Conservation (phyloP, 1,140 invertebrate genomes). For the Lepidurus packardi region DNA sequence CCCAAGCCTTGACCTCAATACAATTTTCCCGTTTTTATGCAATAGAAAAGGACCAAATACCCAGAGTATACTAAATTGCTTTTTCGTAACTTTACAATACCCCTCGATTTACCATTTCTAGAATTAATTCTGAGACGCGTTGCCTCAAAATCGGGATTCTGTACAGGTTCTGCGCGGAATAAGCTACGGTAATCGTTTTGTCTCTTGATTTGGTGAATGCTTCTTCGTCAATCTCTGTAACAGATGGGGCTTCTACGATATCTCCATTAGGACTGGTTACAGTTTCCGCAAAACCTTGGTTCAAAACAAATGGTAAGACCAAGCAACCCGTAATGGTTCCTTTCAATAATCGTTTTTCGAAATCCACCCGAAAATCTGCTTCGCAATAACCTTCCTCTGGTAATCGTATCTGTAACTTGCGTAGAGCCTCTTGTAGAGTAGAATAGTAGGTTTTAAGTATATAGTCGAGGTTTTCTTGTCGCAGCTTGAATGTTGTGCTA, state of each 20-base stretch:
- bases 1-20: too few relatives aligned
- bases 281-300: not conserved
- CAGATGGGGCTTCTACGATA: not conserved
- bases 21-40: too few relatives aligned
- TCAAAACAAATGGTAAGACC: not conserved
- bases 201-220: not conserved
- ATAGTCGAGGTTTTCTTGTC: not conserved
- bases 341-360: not conserved
- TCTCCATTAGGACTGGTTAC: not conserved
- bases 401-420: not conserved
- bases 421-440: not conserved
- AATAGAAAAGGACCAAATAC: too few relatives aligned
- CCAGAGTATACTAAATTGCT: too few relatives aligned
- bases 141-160: not conserved
- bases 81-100: not conserved
- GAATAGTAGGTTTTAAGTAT: not conserved
- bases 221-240: not conserved
- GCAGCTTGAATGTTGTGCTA: slow-evolving; percentile 20
- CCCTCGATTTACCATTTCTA: not conserved
- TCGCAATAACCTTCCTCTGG: not conserved
- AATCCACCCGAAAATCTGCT: not conserved
- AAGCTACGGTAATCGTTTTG: not conserved
- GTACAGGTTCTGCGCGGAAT: not conserved
- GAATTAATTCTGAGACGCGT: not conserved
- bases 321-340: not conserved